These are phyloP conservation scores for Eulemur albifrons DNA, from an alignment of 2,797 vertebrate genomes.

Conservation along the genomic window DNA sequence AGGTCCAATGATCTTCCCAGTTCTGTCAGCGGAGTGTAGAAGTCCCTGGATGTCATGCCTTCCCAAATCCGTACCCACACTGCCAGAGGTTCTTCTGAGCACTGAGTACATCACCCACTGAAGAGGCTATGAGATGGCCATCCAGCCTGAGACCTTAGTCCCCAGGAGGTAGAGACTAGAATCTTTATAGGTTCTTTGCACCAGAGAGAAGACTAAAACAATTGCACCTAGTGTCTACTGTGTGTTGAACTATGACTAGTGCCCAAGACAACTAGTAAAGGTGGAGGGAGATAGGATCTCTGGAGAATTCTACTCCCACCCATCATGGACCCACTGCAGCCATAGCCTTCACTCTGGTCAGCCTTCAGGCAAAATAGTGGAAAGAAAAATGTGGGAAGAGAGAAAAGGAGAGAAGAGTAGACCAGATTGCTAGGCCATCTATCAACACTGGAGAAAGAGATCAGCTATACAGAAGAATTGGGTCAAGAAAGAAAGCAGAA, in stretches of 20 bases:
- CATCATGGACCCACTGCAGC: neutral
- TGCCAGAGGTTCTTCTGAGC: neutral
- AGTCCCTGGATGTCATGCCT: neutral
- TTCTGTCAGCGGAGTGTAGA: too few relatives aligned
- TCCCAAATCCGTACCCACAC: neutral
- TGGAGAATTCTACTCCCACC: neutral
- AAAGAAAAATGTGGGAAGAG: neutral
- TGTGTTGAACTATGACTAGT: neutral
- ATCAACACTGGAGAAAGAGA: constrained; percentile 68
- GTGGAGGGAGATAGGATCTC: neutral
- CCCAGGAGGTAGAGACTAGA: neutral
- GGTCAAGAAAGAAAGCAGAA: neutral
- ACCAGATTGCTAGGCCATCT: neutral
- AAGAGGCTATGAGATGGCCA: neutral
- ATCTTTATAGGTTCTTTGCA: neutral
- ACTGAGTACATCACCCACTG: neutral
- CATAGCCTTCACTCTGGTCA: neutral
- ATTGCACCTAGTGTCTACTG: neutral
- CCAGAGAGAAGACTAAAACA: neutral
- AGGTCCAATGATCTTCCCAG: too few relatives aligned
- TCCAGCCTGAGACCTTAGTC: neutral
- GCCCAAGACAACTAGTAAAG: neutral
- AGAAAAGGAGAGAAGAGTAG: constrained; percentile 26
- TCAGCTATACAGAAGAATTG: neutral
- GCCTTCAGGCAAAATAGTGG: neutral